Evolutionary conservation across 2,888 invertebrate species (phyloP).

Genomic region (Limenitis camilla): DNA sequence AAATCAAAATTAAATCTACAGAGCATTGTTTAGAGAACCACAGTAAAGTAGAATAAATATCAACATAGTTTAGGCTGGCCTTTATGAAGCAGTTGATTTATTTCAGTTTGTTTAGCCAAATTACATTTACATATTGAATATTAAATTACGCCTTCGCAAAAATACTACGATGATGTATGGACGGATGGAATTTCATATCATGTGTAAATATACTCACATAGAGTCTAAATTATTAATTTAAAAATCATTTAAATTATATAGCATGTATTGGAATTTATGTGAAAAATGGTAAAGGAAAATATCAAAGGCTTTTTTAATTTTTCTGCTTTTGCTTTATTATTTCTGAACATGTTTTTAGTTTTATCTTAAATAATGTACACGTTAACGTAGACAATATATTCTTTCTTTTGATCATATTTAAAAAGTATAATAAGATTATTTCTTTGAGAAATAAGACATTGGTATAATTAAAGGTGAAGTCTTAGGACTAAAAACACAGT

Average conservation of each 20-base stretch:
- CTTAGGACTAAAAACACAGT: too few relatives aligned
- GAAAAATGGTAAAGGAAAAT: not conserved
- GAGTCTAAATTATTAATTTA: not conserved
- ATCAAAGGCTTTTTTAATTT: not conserved
- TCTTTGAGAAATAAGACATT: too few relatives aligned
- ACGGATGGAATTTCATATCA: conserved; percentile 1
- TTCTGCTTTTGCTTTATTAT: too few relatives aligned
- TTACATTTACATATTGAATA: conserved; percentile 15
- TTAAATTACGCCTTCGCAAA: conserved; percentile 2
- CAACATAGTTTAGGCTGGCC: not conserved
- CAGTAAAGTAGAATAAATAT: conserved; percentile 13
- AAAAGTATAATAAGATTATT: too few relatives aligned
- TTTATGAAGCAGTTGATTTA: conserved; percentile 9
- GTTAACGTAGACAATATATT: too few relatives aligned
- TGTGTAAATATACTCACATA: conserved; percentile 3
- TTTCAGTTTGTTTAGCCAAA: conserved; percentile 6
- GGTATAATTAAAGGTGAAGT: too few relatives aligned
- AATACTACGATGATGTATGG: not conserved
- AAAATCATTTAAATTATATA: not conserved
- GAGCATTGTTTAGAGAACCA: conserved; percentile 5
- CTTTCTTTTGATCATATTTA: too few relatives aligned
- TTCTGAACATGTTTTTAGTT: too few relatives aligned
- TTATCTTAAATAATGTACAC: too few relatives aligned
- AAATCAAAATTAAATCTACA: conserved; percentile 4
- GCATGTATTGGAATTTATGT: not conserved